Conservation (phyloP, 2,113 vertebrate species). For the Argyrosomus japonicus region DNA sequence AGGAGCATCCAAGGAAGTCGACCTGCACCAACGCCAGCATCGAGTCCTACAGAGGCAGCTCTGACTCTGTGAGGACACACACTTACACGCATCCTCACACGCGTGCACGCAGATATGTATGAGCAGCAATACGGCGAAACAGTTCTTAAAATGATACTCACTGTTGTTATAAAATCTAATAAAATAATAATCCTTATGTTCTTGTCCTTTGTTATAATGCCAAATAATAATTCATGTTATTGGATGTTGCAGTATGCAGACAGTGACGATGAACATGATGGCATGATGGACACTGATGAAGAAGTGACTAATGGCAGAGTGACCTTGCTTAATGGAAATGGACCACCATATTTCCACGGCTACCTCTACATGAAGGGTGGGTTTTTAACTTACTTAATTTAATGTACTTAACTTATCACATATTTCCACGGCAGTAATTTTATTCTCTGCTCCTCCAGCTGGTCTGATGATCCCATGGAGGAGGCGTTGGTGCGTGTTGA, state of each 20-base stretch:
- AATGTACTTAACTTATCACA: not conserved
- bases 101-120: constrained; percentile 73
- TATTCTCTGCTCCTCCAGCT: constrained; percentile 69
- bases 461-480: constrained; percentile 94
- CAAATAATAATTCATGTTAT: not conserved
- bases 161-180: not conserved
- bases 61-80: constrained; percentile 90
- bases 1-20: constrained; percentile 86
- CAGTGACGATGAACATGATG: constrained; percentile 93
- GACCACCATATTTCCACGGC: constrained; percentile 93
- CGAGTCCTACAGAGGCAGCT: constrained; percentile 90
- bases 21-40: constrained; percentile 88
- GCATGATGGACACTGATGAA: constrained; percentile 92
- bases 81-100: constrained; percentile 71
- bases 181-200: too few species aligned
- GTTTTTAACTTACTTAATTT: not conserved
- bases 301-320: constrained; percentile 89
- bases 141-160: not conserved
- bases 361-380: constrained; percentile 96
- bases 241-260: constrained; percentile 87
- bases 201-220: not conserved
- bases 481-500: constrained; percentile 93
- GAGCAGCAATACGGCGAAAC: constrained; percentile 48
- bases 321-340: constrained; percentile 89
- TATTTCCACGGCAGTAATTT: not conserved